Percentiles rank a stretch among this genome's conserved stretches.
phyloP scores from a whole-genome alignment of 2,888 invertebrate genomes.

The Lithophane ornitopus region DNA sequence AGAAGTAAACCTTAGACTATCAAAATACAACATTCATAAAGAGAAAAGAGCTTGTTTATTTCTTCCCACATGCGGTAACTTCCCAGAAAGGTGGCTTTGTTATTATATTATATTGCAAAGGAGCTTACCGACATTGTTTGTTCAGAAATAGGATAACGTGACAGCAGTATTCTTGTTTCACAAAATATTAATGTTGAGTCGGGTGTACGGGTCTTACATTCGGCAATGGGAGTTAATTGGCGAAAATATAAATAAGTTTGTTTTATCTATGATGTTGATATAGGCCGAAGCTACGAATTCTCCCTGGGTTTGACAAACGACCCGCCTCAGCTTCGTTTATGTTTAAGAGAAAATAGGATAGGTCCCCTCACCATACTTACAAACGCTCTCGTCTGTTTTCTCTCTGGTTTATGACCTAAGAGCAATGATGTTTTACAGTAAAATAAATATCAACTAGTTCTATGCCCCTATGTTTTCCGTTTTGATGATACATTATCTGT shows the following conservation, averaged over 20 bases:
- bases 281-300: neutral
- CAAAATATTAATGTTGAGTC: neutral
- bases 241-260: conserved; percentile 3
- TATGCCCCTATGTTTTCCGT: too few relatives aligned
- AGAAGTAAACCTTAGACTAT: neutral
- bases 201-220: neutral
- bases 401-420: too few relatives aligned
- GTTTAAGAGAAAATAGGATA: too few relatives aligned
- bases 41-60: conserved; percentile 2
- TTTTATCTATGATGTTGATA: neutral
- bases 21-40: conserved; percentile 1
- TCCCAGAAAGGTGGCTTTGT: conserved; percentile 12
- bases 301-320: neutral
- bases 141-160: conserved; percentile 15
- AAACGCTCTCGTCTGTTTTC: too few relatives aligned
- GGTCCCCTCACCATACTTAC: too few relatives aligned
- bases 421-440: too few relatives aligned
- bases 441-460: too few relatives aligned
- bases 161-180: conserved; percentile 7
- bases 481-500: too few relatives aligned
- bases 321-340: neutral
- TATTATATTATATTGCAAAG: conserved; percentile 35
- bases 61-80: neutral
- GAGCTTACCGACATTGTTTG: conserved; percentile 42
- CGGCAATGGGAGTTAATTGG: neutral